Evolutionary conservation across 2,888 invertebrate species (phyloP).

Genomic region (Scaeva pyrastri): DNA sequence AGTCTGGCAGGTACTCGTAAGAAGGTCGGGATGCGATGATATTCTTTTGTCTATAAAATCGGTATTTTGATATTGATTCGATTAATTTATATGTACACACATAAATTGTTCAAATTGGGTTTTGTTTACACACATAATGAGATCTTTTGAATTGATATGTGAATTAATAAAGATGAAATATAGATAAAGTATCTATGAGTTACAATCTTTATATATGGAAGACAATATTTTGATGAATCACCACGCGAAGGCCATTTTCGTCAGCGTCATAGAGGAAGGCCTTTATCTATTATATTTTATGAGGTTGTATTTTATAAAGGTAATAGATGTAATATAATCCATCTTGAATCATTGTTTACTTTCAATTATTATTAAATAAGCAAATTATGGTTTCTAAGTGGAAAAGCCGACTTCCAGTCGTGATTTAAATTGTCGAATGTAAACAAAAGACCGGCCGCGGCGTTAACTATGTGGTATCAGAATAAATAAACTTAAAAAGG

Average conservation of each 20-base stretch:
- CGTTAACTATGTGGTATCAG: too few relatives aligned
- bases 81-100: constrained; percentile 4
- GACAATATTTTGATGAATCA: background rate
- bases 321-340: background rate
- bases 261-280: background rate
- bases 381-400: background rate
- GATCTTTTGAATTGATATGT: background rate
- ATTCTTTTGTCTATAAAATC: constrained; percentile 18
- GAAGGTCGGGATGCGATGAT: background rate
- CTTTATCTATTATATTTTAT: background rate
- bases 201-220: too few relatives aligned
- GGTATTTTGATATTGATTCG: constrained; percentile 25
- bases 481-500: too few relatives aligned
- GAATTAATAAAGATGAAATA: constrained; percentile 9
- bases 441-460: too few relatives aligned
- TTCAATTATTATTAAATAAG: constrained; percentile 3
- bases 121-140: background rate
- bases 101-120: constrained; percentile 6
- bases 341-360: background rate
- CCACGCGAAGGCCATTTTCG: background rate
- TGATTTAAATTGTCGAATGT: background rate
- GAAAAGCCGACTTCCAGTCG: background rate
- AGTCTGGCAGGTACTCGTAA: too few relatives aligned
- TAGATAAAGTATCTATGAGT: background rate
- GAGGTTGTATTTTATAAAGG: background rate